A percentile compares a stretch with the other conserved stretches of the same genome.
Evolutionary conservation across 2,113 vertebrate genomes (phyloP).

Genomic region (Pitta sordida): DNA sequence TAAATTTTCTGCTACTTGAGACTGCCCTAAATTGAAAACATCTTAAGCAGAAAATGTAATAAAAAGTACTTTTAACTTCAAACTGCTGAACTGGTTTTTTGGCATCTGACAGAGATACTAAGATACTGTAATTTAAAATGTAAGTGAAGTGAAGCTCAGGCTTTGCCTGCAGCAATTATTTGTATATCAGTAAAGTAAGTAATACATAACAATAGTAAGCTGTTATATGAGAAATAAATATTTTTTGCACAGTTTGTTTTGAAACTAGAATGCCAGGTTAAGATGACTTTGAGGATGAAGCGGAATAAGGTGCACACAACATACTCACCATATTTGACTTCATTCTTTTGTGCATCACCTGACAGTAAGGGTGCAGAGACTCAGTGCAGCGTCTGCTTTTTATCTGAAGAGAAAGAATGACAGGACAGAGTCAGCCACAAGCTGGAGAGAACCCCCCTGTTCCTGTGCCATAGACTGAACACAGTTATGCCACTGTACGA

Average conservation of each 20-base stretch:
- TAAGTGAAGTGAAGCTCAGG: neutral
- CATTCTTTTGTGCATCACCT: neutral
- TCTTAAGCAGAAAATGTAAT: neutral
- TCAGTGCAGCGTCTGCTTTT: neutral
- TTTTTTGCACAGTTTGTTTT: neutral
- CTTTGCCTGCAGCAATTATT: neutral
- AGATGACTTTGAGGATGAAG: neutral
- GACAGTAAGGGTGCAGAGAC: neutral
- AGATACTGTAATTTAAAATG: neutral
- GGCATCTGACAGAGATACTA: neutral
- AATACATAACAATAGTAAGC: neutral
- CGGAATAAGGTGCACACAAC: neutral
- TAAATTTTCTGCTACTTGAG: neutral
- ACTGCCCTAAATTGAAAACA: neutral
- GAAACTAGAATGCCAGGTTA: neutral
- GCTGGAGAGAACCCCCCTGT: neutral
- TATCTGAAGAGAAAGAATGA: neutral
- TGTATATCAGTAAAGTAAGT: neutral
- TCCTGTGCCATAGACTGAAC: neutral
- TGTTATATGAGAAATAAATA: neutral
- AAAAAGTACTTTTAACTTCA: neutral
- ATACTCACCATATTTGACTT: neutral
- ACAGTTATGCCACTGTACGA: neutral
- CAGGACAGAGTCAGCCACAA: neutral
- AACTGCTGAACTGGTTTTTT: neutral